Evolutionary conservation across 1,140 invertebrate genomes (phyloP).

Genomic region (Platorchestia sp.): DNA sequence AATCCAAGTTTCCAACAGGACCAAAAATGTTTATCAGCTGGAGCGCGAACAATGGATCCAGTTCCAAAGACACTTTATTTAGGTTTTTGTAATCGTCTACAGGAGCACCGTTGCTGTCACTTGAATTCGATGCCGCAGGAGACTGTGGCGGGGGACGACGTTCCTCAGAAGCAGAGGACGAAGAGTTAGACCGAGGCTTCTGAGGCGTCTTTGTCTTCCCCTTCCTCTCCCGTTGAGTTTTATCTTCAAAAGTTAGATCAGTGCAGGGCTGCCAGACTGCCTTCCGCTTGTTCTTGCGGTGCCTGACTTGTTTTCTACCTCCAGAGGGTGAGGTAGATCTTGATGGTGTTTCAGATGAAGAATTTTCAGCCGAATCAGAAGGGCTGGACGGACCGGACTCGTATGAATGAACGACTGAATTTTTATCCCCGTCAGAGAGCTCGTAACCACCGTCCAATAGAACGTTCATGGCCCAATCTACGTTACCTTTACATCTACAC

Average conservation of each 20-base stretch:
- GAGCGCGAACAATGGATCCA: constrained; percentile 42
- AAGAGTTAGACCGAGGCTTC: neutral
- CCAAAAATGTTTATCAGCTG: constrained; percentile 57
- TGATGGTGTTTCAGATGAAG: neutral
- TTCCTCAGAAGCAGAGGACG: neutral
- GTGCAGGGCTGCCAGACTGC: neutral
- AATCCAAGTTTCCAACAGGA: constrained; percentile 48
- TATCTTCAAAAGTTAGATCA: neutral
- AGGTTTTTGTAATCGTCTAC: constrained; percentile 42
- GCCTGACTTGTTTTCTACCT: neutral
- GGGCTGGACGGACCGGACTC: neutral
- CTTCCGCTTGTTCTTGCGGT: neutral
- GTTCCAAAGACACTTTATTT: constrained; percentile 50
- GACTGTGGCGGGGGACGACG: neutral
- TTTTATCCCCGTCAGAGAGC: neutral
- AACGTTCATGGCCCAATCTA: constrained; percentile 57
- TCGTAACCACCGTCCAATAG: constrained; percentile 56
- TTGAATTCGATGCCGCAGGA: neutral
- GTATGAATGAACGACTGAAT: neutral
- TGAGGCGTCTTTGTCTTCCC: neutral
- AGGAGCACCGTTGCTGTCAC: constrained; percentile 1
- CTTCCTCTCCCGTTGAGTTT: neutral
- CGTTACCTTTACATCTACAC: constrained; percentile 22
- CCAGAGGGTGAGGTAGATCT: neutral
- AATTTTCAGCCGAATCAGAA: neutral